Evolutionary conservation across 2,888 invertebrate species (phyloP).

Genomic region (Atherix ibis): DNA sequence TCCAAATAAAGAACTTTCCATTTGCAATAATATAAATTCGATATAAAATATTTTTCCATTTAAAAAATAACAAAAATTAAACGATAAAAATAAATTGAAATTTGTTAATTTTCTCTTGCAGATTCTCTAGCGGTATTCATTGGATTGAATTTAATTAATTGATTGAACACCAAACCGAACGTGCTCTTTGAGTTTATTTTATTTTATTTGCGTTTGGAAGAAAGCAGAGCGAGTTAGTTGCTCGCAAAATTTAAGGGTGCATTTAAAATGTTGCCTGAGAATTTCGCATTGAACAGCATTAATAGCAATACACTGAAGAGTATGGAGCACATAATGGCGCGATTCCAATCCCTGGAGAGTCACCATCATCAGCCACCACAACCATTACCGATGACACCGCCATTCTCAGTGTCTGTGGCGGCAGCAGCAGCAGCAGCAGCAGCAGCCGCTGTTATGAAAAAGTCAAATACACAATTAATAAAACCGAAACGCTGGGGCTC

Average conservation of each 20-base stretch:
- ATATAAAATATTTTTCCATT: no score
- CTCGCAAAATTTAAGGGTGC: neutral
- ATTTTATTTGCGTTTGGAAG: no score
- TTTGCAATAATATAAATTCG: no score
- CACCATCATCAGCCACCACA: constrained; percentile 17
- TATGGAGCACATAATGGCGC: constrained; percentile 29
- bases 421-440: constrained; percentile 13
- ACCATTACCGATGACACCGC: constrained; percentile 24
- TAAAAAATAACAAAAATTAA: no score
- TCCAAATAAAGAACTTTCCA: no score
- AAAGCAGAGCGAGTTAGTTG: neutral
- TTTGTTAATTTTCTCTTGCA: no score
- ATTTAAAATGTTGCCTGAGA: constrained; percentile 8
- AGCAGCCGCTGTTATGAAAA: neutral
- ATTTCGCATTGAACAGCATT: constrained; percentile 2
- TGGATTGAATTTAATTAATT: no score
- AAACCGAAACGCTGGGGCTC: constrained; percentile 46
- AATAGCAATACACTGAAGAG: constrained; percentile 10
- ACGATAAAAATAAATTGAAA: no score
- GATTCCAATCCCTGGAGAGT: constrained; percentile 16
- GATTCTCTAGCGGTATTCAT: no score
- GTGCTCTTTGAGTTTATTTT: no score
- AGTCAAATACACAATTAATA: constrained; percentile 4
- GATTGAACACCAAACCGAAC: no score
- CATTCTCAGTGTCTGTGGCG: constrained; percentile 28